Evolutionary conservation across 2,888 invertebrate species (phyloP).

Genomic region (Hyposoter dolosus): DNA sequence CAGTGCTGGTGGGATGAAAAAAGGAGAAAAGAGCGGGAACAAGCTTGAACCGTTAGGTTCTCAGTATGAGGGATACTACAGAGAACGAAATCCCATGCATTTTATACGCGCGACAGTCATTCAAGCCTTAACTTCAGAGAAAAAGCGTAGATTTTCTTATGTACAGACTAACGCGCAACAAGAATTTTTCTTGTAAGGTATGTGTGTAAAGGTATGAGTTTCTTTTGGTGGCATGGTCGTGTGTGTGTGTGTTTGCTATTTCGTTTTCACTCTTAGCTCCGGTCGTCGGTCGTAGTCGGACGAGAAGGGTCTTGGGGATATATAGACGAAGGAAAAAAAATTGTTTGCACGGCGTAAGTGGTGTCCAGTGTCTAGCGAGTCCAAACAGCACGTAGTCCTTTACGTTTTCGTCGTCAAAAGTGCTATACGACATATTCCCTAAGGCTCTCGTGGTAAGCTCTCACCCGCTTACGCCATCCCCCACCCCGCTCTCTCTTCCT

Average conservation of each 20-base stretch:
- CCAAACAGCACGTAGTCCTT: conserved; percentile 66
- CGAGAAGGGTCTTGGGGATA: conserved; percentile 66
- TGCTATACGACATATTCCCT: conserved; percentile 56
- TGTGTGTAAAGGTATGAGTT: conserved; percentile 23
- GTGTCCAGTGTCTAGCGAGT: conserved; percentile 79
- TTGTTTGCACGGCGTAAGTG: conserved; percentile 82
- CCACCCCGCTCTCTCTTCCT: conserved; percentile 7
- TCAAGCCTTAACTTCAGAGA: conserved; percentile 77
- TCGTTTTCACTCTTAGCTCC: conserved; percentile 84
- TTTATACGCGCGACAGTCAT: conserved; percentile 82
- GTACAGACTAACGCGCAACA: conserved; percentile 26
- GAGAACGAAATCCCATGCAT: conserved; percentile 83
- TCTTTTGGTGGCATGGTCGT: conserved; percentile 22
- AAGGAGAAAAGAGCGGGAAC: not conserved
- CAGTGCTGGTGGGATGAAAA: not conserved
- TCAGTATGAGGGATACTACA: conserved; percentile 69
- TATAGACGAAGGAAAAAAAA: conserved; percentile 61
- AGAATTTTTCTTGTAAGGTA: conserved; percentile 84
- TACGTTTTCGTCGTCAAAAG: conserved; percentile 51
- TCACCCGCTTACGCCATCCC: conserved; percentile 14
- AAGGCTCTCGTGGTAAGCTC: conserved; percentile 54
- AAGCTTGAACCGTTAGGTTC: conserved; percentile 17
- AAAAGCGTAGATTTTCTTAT: conserved; percentile 69
- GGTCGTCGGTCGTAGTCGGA: conserved; percentile 63
- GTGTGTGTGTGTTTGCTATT: conserved; percentile 81